Base-by-base conservation (phyloP, 2,113 vertebrate species). In the Nicator chloris region DNA sequence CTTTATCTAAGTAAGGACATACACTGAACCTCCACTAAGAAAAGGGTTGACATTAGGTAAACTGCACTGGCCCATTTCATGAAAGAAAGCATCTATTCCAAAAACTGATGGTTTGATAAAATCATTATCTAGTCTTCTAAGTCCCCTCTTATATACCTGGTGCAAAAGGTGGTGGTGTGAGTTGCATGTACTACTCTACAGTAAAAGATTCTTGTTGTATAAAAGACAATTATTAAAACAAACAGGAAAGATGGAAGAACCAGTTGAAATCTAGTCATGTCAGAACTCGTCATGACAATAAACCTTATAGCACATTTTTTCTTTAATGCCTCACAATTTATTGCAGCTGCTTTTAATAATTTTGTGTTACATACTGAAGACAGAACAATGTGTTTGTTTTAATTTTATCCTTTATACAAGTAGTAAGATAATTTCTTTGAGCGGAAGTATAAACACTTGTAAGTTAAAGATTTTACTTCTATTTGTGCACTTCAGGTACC, bases 331-430 rank as follows among this genome's bases (percentile, higher is more conserved):
- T 80, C 10, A 49, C 54, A 49, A 68, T 80, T 71, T 80, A 40
- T 88, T 92, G 53, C 57, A 72, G 27, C 45, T 40, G 50, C 59
- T 90, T 71, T 80, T 83, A 94, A 64, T 75, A 27, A 30, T 92
- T 82, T 68, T 90, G 15, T 47, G 8, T 65, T 79, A 20, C 1
- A 1, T 76, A n/a, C 5, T 44, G 57, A 92, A 80, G 45, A 42
- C 26, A 72, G 50, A 56, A 71, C 13, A 56, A 54, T 35, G 27
- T 35, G 23, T 66, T 63, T 63, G 19, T 68, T 63, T n/a, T 56
- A 51, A 68, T 86, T 72, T 15, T 35, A 37, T 82, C 7, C 3
- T 87, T 90, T 70, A 40, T 75, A 21, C 27, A 57, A 80, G 15
- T 49, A 40, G 26, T 20, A 56, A 59, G 45, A 51, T 31, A 49